Evolutionary conservation across 2,113 vertebrate genomes (phyloP).

Genomic region (Notothenia rossii): DNA sequence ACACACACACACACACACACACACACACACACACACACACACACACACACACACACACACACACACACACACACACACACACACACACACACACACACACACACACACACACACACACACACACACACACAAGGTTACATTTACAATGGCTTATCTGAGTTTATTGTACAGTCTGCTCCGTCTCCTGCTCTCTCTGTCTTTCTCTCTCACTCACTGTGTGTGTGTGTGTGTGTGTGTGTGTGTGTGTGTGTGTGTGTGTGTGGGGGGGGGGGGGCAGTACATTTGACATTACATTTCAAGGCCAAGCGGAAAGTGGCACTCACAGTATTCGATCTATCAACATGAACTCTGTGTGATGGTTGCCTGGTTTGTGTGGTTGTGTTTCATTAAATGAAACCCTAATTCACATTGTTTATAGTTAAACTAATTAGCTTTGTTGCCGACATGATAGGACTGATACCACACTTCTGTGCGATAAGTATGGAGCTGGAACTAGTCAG

Average conservation of each 20-base stretch:
- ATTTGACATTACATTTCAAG: constrained; percentile 19
- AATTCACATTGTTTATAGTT: not conserved
- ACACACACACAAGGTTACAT: constrained; percentile 26
- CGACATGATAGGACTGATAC: not conserved
- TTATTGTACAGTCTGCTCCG: constrained; percentile 51
- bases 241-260: too few species aligned
- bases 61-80: too few species aligned
- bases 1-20: too few species aligned
- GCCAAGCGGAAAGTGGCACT: constrained; percentile 6
- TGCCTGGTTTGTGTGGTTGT: not conserved
- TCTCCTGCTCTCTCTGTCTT: constrained; percentile 25
- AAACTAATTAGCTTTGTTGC: not conserved
- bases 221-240: too few species aligned
- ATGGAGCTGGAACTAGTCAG: not conserved
- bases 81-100: too few species aligned
- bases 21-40: too few species aligned
- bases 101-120: too few species aligned
- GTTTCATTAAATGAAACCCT: not conserved
- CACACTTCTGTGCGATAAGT: not conserved
- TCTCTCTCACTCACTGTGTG: constrained; percentile 10
- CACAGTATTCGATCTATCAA: not conserved
- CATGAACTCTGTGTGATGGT: not conserved
- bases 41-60: not conserved
- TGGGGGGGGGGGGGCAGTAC: constrained; percentile 5
- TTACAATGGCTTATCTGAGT: constrained; percentile 61